Base-by-base conservation (phyloP, 2,113 vertebrate species). In the Mustela lutreola region DNA sequence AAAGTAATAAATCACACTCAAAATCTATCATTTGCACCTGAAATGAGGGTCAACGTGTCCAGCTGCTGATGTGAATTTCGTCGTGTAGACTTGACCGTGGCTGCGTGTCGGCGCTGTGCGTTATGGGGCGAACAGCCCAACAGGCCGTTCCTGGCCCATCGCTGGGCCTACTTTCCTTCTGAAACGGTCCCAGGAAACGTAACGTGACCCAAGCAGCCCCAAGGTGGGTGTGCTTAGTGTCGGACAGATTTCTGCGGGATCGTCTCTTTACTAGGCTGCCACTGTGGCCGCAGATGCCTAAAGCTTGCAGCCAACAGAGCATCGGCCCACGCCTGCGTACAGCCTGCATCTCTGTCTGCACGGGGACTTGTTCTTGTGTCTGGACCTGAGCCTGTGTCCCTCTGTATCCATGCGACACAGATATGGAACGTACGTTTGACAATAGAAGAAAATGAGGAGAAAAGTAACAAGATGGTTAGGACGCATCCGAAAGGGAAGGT, bases 1-100 rank as follows among this genome's bases (percentile, higher is more conserved):
- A 65, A 24, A 82, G 88, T 15, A 81, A 95, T 71, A 96, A 36
- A 15, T 26, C 26, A 75, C 42, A 7, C 67, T 62, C 83, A 60
- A 91, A 96, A 93, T 89, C 45, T 75, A 3, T 83, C 0, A 19
- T 93, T 97, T 96, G 62, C 21, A 50, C 33, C 75, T 19, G 31
- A 95, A 97, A 93, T 36, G 63, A 89, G 22, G 45, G 70, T 92
- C 60, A 82, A 3, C 0, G 0, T 58, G 26, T 75, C 45, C 56
- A 65, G 94, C 36, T 87, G 22, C 67, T 63, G 33, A 48, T 86
- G 87, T 0, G 1, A 79, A 78, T 82, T 98, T 97, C 96, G 90
- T 82, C 39, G 50, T 21, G 12, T 48, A 79, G 76, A 81, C 73
- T 80, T 96, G 97, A 97, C 96, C 87, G 95, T 96, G 85, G 95